Evolutionary conservation across 2,113 vertebrate species (phyloP), one percentile per base, ranked within the genome.

Genomic region (Hemiprocne comata): DNA sequence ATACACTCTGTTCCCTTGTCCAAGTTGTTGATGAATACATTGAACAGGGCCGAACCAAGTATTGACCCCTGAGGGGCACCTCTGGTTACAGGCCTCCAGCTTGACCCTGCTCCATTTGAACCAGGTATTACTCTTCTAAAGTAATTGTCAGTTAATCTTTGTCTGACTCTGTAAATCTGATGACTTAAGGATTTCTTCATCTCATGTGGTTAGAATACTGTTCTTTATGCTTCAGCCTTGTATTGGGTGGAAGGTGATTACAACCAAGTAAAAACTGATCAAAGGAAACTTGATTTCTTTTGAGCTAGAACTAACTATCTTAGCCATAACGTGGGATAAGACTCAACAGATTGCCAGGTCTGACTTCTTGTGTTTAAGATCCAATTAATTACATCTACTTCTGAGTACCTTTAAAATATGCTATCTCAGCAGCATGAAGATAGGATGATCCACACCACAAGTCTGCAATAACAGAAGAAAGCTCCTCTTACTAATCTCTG

Each of bases 291-390:
- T 44, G 10, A 44, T 61, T 79, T 60, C 31, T 87, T 11, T 73
- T 72, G 42, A 79, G 8, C 54, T 50, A 65, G 36, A 82, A 44
- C 11, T 6, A 82, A 44, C 11, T 6, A n/a, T 13, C 1, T 85
- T 58, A 72, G 20, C 5, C 17, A 20, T 57, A 20, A 61, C 65
- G 25, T 57, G 4, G 17, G 83, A 42, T 38, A 60, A 66, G 16
- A 29, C 9, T 76, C 19, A 62, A 34, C 13, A 80, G 5, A 6
- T 26, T 50, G 1, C 23, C 83, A 20, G 29, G 42, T 87, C 6
- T 3, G 2, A 15, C 10, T 51, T 8, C 2, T 55, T 6, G 1
- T 3, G 1, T 92, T 55, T 82, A 48, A 54, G 3, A 6, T 67
- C 44, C 15, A 46, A 7, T 21, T 19, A 69, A 36, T n/a, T 42